Percentiles rank a stretch among this genome's conserved stretches.
Evolutionary conservation across 2,797 vertebrate species (phyloP).

Genomic region (Pelodytes ibericus): DNA sequence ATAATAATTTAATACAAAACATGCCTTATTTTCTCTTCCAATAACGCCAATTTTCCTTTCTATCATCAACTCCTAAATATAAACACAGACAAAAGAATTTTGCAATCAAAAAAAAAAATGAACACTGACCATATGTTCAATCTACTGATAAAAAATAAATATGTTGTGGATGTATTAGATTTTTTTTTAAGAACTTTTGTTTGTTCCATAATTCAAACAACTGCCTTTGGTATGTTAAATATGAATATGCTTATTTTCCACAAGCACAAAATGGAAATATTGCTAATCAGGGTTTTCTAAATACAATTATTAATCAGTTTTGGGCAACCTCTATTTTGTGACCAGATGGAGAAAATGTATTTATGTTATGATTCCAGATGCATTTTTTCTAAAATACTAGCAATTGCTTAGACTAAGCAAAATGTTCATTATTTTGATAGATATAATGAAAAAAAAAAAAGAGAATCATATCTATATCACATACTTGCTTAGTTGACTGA

Average conservation of each 20-base stretch:
- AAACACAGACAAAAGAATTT: constrained; percentile 21
- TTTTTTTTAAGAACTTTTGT: constrained; percentile 36
- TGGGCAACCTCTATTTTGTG: constrained; percentile 58
- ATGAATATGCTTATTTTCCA: constrained; percentile 60
- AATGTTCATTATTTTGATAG: constrained; percentile 37
- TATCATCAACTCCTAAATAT: constrained; percentile 45
- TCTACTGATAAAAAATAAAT: constrained; percentile 14
- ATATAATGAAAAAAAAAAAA: constrained; percentile 2
- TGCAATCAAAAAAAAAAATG: constrained; percentile 29
- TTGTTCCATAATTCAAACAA: constrained; percentile 54
- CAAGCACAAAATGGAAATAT: constrained; percentile 63
- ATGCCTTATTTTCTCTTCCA: not conserved
- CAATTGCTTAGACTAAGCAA: constrained; percentile 45
- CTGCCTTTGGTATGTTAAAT: constrained; percentile 57
- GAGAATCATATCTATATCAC: not conserved
- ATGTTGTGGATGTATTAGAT: constrained; percentile 44
- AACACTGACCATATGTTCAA: not conserved
- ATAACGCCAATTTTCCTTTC: constrained; percentile 39
- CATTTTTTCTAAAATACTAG: constrained; percentile 59
- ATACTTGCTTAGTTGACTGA: not conserved
- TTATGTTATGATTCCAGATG: constrained; percentile 56
- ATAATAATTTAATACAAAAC: constrained; percentile 46
- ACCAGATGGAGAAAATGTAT: constrained; percentile 59
- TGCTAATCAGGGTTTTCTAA: constrained; percentile 58
- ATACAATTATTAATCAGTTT: constrained; percentile 66